A percentile compares a stretch with the other conserved stretches of the same genome.
Conservation (phyloP, 2,113 vertebrate genomes). For the Cacatua alba region DNA sequence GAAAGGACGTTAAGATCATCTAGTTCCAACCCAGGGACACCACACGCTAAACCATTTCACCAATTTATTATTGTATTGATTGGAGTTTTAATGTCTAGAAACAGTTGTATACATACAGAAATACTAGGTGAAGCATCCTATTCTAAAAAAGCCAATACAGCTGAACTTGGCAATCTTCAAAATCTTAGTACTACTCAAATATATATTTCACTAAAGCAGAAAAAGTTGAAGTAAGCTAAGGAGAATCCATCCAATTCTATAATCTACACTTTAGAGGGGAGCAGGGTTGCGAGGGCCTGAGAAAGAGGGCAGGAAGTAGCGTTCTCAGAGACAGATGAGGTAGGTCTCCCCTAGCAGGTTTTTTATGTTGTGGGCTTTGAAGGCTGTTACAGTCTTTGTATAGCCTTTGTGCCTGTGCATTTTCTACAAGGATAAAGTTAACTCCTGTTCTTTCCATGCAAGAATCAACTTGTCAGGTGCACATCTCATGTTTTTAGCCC, state of each 20-base stretch:
- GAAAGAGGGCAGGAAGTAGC: not conserved
- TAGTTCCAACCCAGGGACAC: not conserved
- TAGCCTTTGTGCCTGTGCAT: not conserved
- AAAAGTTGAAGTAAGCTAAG: not conserved
- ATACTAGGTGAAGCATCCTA: not conserved
- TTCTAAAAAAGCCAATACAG: not conserved
- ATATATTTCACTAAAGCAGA: not conserved
- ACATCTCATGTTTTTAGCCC: not conserved
- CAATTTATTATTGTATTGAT: not conserved
- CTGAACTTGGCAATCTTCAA: not conserved
- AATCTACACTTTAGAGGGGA: not conserved
- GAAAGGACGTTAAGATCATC: not conserved
- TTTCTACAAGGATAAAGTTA: not conserved
- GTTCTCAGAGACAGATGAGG: not conserved
- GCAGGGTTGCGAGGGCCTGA: not conserved
- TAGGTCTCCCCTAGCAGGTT: not conserved
- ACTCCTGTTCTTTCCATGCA: not conserved
- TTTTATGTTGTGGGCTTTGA: not conserved
- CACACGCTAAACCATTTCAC: not conserved
- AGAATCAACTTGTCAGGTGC: not conserved
- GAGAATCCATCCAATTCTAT: not conserved
- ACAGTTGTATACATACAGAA: not conserved
- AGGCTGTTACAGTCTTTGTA: not conserved
- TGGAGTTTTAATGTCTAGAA: not conserved
- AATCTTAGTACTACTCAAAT: not conserved